Percentiles rank a stretch among this genome's conserved stretches.
Evolutionary conservation across 64 coral and sea anemone species (phyloP).

Genomic region (Actinia tenebrosa): DNA sequence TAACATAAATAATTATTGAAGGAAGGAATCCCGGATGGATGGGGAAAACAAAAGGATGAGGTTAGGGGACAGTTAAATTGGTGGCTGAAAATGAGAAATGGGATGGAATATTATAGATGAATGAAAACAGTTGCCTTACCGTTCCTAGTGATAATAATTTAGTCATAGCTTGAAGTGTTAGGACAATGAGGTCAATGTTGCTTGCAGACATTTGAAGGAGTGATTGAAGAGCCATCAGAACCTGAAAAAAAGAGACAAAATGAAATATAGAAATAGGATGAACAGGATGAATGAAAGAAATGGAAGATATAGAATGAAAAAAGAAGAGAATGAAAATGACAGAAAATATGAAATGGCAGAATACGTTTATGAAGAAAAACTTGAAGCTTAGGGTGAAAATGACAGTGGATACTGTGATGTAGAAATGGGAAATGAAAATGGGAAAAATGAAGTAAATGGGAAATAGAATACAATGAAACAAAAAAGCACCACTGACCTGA

Average conservation of each 20-base stretch:
- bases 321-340: background rate
- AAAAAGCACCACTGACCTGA: background rate
- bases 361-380: too few relatives aligned
- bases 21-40: too few relatives aligned
- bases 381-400: too few relatives aligned
- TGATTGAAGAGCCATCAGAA: slow-evolving; percentile 38
- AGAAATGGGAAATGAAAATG: too few relatives aligned
- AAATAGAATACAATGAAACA: background rate
- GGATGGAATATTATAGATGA: background rate
- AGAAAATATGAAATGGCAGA: background rate
- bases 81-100: background rate
- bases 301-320: background rate
- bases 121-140: background rate
- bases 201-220: background rate
- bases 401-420: too few relatives aligned
- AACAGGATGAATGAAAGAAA: background rate
- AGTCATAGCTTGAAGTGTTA: background rate
- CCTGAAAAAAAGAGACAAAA: background rate
- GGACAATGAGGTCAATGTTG: background rate
- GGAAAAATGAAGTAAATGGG: background rate
- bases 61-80: too few relatives aligned
- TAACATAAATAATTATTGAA: too few relatives aligned
- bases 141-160: background rate
- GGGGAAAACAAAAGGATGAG: too few relatives aligned
- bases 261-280: too few relatives aligned